Percentiles rank a stretch among this genome's conserved stretches.
phyloP scores from a whole-genome alignment of 2,888 invertebrate species.

The Cataglyphis livida region DNA sequence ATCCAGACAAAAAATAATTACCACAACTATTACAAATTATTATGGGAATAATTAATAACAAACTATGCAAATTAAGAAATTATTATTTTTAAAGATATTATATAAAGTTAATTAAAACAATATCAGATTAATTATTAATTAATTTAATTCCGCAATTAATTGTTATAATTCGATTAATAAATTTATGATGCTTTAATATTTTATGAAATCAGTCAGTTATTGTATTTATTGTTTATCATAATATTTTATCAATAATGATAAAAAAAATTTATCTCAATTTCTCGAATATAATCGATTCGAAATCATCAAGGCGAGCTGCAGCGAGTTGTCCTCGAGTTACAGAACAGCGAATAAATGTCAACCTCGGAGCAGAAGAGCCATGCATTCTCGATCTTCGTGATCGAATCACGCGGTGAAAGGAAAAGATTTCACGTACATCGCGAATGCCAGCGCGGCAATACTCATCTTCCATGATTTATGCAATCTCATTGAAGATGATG shows the following conservation, averaged over 20 bases:
- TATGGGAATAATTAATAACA: not conserved
- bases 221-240: not conserved
- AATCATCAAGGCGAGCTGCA: conserved; percentile 60
- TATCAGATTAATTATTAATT: not conserved
- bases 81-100: not conserved
- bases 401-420: conserved; percentile 71
- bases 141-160: not conserved
- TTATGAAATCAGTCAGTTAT: not conserved
- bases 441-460: conserved; percentile 42
- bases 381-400: conserved; percentile 68
- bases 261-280: conserved; percentile 18
- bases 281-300: not conserved
- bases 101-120: not conserved
- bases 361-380: conserved; percentile 63
- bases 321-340: conserved; percentile 65
- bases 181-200: not conserved
- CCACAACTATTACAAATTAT: not conserved
- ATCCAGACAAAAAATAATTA: not conserved
- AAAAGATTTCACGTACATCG: conserved; percentile 61
- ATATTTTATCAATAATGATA: not conserved
- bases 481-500: conserved; percentile 43
- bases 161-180: not conserved
- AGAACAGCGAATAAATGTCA: conserved; percentile 75
- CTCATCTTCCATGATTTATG: conserved; percentile 49
- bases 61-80: not conserved